These are phyloP conservation scores for Synergus laeviventris DNA, from an alignment of 2,888 invertebrate genomes.

Conservation along the genomic window DNA sequence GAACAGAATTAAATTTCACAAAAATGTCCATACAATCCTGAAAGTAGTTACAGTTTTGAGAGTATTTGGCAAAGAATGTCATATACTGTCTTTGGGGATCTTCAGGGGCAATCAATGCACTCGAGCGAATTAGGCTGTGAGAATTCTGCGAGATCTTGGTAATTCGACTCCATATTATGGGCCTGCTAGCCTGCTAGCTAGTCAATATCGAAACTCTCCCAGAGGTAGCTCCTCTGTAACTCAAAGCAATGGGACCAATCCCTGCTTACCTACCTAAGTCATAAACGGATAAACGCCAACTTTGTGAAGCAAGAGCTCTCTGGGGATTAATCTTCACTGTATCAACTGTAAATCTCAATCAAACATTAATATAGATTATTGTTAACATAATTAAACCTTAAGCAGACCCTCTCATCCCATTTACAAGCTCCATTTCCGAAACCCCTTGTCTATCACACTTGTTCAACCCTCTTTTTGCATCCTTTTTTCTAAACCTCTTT, in stretches of 20 bases:
- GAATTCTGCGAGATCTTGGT: constrained; percentile 51
- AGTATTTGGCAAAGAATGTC: constrained; percentile 28
- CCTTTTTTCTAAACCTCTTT: no score
- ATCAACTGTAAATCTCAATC: not conserved
- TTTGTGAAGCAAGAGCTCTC: constrained; percentile 30
- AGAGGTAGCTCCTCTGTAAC: constrained; percentile 49
- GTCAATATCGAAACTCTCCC: constrained; percentile 56
- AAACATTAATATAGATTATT: not conserved
- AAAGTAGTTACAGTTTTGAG: constrained; percentile 13
- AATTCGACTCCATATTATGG: constrained; percentile 54
- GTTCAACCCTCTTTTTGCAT: no score
- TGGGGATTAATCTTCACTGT: not conserved
- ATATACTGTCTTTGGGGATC: constrained; percentile 57
- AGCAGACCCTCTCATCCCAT: not conserved
- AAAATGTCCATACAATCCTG: not conserved
- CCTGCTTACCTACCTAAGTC: constrained; percentile 57
- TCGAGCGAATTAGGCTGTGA: constrained; percentile 54
- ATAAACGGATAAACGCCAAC: constrained; percentile 36
- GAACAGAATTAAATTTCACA: not conserved
- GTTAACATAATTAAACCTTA: not conserved
- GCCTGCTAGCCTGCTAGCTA: constrained; percentile 49
- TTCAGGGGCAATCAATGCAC: constrained; percentile 60
- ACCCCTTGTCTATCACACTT: no score
- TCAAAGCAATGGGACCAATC: constrained; percentile 61
- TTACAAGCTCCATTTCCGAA: not conserved